phyloP scores from a whole-genome alignment of 2,113 vertebrate species.

The Thunnus thynnus region DNA sequence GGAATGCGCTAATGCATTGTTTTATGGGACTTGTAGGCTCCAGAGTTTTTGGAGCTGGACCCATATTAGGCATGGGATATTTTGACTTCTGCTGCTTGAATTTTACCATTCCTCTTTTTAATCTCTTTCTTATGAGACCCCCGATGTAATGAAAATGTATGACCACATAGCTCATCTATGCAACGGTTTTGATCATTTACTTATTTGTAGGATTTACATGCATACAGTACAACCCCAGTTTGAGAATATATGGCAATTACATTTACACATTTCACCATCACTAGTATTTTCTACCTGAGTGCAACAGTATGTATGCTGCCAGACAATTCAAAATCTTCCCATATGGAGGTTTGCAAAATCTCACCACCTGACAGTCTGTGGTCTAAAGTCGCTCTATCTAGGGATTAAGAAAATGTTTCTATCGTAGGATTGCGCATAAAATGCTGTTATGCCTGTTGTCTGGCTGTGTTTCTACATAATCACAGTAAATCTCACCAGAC shows the following conservation, averaged over 20 bases:
- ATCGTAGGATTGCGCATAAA: constrained; percentile 28
- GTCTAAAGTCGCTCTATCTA: neutral
- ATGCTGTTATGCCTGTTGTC: constrained; percentile 24
- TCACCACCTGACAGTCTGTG: too few relatives aligned
- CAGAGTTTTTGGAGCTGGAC: too few relatives aligned
- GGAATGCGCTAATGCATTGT: too few relatives aligned
- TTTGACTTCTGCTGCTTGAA: too few relatives aligned
- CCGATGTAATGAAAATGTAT: too few relatives aligned
- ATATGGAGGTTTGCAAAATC: neutral
- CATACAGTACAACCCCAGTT: too few relatives aligned
- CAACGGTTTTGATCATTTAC: neutral
- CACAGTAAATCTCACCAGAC: constrained; percentile 57
- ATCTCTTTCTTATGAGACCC: too few relatives aligned
- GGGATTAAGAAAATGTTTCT: neutral
- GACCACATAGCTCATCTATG: neutral
- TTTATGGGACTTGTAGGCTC: too few relatives aligned
- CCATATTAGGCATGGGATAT: too few relatives aligned
- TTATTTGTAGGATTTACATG: too few relatives aligned
- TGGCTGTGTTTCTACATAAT: constrained; percentile 39
- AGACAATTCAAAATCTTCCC: constrained; percentile 2
- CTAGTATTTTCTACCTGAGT: neutral
- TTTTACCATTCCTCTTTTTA: too few relatives aligned
- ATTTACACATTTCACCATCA: neutral
- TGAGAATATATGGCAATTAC: too few relatives aligned
- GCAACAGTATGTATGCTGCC: neutral